Base-by-base conservation (phyloP, 2,113 vertebrate species). In the Butastur rufipennis region DNA sequence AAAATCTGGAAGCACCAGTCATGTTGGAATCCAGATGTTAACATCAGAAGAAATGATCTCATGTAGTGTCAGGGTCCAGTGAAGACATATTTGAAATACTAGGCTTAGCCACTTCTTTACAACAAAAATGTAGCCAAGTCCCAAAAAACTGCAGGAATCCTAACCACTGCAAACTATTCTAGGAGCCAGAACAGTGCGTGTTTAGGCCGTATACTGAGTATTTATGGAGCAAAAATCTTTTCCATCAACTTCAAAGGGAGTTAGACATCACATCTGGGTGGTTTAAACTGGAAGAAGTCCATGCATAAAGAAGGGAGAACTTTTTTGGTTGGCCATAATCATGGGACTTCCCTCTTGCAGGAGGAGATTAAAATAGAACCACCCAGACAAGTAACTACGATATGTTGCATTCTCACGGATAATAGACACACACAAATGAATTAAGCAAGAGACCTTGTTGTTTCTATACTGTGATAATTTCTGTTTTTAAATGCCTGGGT, bases 281-380 rank as follows among this genome's bases (percentile, higher is more conserved):
- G 74, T 94, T 94, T 93, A 88, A 93, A 68, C 58, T 94, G 92
- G 81, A 92, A 72, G 34, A 86, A 94, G 9, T 80, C 78, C 92
- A 96, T 27, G 62, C 62, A 88, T 90, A 90, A 92, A 67, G 70
- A 87, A 91, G 73, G n/a, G 18, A 91, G 74, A 89, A 80, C 31
- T 40, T 86, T n/a, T 48, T 42, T 34, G 19, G 31, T 36, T 88
- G 66, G 62, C 36, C 31, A 32, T 6, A 15, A 68, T 68, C 74
- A 85, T 43, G 58, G 78, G 55, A 96, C 84, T 91, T 93, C 81
- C 66, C 53, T 94, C 74, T 55, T 75, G 70, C 78, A 91, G 36
- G 34, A 91, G 47, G 38, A 58, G 62, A 96, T 70, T 93, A 96
- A 96, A 96, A 93, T 73, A 95, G 96, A 95, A 85, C 45, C 53